Evolutionary conservation across 2,888 invertebrate species (phyloP).

Genomic region (Callinectes sapidus): DNA sequence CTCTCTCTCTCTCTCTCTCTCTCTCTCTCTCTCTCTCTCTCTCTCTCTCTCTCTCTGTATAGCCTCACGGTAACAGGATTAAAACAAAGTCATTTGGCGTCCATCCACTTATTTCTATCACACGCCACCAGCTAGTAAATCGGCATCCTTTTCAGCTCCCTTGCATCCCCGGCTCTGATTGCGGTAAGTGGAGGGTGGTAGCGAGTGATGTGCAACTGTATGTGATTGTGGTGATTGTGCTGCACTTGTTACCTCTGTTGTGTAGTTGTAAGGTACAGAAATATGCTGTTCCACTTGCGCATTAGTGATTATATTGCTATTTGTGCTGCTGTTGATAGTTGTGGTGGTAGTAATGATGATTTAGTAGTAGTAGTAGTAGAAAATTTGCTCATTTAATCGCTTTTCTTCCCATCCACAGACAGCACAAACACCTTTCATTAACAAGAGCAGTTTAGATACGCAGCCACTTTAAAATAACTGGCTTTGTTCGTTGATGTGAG

Average conservation of each 20-base stretch:
- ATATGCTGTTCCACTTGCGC: neutral
- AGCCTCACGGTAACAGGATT: neutral
- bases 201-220: neutral
- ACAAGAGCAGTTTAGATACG: no score
- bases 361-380: neutral
- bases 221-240: neutral
- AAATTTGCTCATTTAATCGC: no score
- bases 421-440: no score
- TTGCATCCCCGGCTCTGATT: neutral
- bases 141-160: neutral
- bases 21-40: constrained; percentile 1
- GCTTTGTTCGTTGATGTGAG: no score
- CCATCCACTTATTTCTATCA: neutral
- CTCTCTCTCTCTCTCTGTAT: neutral
- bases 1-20: neutral
- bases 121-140: neutral
- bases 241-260: neutral
- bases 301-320: neutral
- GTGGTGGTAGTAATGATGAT: neutral
- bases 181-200: neutral
- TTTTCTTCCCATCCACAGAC: no score
- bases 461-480: no score
- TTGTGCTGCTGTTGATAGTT: neutral
- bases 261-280: no score
- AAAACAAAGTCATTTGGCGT: neutral